Evolutionary conservation across 2,797 vertebrate genomes (phyloP).

Genomic region (Australoheros facetus): DNA sequence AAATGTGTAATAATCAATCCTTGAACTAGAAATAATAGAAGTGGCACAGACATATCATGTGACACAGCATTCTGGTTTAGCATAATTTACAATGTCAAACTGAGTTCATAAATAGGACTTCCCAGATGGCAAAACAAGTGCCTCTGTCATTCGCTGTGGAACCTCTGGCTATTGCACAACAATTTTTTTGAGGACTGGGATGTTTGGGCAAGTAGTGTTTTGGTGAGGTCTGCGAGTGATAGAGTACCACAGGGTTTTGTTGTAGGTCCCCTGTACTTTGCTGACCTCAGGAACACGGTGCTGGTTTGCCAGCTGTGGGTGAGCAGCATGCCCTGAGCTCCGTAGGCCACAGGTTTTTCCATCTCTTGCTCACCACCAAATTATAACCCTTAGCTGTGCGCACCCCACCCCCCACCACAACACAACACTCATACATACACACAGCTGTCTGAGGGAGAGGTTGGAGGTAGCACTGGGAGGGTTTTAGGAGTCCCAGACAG

Average conservation of each 20-base stretch:
- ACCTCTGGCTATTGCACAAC: conserved; percentile 13
- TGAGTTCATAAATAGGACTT: conserved; percentile 53
- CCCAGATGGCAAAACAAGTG: conserved; percentile 51
- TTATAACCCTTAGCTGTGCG: conserved; percentile 59
- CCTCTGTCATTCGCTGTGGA: conserved; percentile 28
- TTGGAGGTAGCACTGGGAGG: conserved; percentile 54
- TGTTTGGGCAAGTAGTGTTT: conserved; percentile 49
- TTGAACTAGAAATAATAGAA: not conserved
- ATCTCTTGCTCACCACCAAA: conserved; percentile 59
- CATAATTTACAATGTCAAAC: conserved; percentile 32
- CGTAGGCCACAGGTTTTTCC: conserved; percentile 61
- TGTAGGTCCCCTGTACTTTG: conserved; percentile 63
- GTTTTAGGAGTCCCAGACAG: conserved; percentile 57
- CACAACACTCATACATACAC: conserved; percentile 65
- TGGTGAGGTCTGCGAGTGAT: conserved; percentile 58
- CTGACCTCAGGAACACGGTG: conserved; percentile 58
- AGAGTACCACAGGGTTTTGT: conserved; percentile 61
- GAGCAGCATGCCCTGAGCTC: conserved; percentile 63
- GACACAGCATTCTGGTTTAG: conserved; percentile 10
- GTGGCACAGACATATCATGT: not conserved
- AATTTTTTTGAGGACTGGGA: conserved; percentile 27
- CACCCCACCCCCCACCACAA: conserved; percentile 55
- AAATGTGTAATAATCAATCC: not conserved
- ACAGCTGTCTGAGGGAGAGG: conserved; percentile 73
- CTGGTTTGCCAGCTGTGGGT: conserved; percentile 68